These are phyloP conservation scores for Silurus aristotelis DNA, from an alignment of 2,797 vertebrate genomes.

Conservation along the genomic window DNA sequence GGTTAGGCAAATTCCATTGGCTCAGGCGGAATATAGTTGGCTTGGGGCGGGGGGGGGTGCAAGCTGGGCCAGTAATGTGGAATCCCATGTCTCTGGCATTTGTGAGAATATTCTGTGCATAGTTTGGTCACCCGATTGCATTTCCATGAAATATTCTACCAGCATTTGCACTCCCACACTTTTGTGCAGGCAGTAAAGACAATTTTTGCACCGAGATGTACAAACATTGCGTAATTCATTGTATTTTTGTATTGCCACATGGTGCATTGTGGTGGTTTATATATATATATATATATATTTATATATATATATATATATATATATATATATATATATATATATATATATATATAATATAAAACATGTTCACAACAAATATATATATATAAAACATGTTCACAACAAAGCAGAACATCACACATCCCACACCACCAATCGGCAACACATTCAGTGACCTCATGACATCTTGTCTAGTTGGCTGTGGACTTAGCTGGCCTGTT, in stretches of 20 bases:
- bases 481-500: slow-evolving; percentile 42
- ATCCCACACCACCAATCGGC: slow-evolving; percentile 53
- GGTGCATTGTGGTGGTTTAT: slow-evolving; percentile 13
- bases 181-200: slow-evolving; percentile 20
- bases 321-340: too few species aligned
- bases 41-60: slow-evolving; percentile 70
- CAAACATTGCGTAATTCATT: slow-evolving; percentile 31
- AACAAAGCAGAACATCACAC: slow-evolving; percentile 28
- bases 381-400: not conserved
- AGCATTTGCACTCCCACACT: slow-evolving; percentile 23
- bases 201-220: slow-evolving; percentile 11
- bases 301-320: too few species aligned
- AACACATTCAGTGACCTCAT: slow-evolving; percentile 53
- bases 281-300: too few species aligned
- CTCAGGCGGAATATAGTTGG: slow-evolving; percentile 70
- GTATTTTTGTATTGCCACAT: too few species aligned
- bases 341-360: too few species aligned
- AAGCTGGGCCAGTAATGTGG: slow-evolving; percentile 71
- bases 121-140: slow-evolving; percentile 45
- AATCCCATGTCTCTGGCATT: slow-evolving; percentile 70
- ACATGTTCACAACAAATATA: slow-evolving; percentile 17
- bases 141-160: slow-evolving; percentile 46
- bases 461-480: slow-evolving; percentile 53
- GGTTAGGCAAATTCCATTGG: slow-evolving; percentile 72
- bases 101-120: slow-evolving; percentile 69